A percentile compares a stretch with the other conserved stretches of the same genome.
Conservation (phyloP, 2,113 vertebrate species). For the Cathartes aura region DNA sequence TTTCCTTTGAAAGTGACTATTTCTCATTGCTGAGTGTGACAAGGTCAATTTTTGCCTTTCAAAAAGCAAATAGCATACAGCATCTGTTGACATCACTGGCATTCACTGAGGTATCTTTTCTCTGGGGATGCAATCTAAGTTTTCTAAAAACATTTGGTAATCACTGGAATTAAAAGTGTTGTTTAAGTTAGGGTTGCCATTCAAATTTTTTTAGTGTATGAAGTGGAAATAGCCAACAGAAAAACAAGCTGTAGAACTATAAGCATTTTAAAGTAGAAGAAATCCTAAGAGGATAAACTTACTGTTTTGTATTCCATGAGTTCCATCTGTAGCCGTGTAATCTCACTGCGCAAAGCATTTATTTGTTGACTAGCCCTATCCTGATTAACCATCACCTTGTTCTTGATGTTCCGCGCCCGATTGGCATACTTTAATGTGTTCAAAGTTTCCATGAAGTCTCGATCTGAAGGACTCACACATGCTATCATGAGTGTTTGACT, state of each 20-base stretch:
- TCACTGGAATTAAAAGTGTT: not conserved
- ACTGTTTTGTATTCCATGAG: constrained; percentile 98
- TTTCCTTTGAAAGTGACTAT: not conserved
- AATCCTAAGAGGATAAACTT: constrained; percentile 25
- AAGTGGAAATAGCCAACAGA: not conserved
- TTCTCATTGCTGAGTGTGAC: not conserved
- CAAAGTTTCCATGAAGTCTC: constrained; percentile 98
- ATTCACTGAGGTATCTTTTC: not conserved
- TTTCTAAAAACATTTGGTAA: not conserved
- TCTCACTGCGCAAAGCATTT: constrained; percentile 90
- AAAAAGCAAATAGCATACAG: not conserved
- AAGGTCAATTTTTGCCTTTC: not conserved
- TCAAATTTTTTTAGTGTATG: not conserved
- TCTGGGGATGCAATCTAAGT: not conserved
- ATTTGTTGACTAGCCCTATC: constrained; percentile 97
- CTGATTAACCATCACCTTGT: constrained; percentile 96
- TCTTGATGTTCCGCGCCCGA: constrained; percentile 97
- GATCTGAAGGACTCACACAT: constrained; percentile 95
- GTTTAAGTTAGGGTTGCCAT: not conserved
- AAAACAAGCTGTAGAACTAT: not conserved
- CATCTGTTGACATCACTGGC: not conserved
- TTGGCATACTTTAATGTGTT: constrained; percentile 97
- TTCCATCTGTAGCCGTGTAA: constrained; percentile 95
- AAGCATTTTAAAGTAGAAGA: not conserved
- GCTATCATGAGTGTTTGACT: constrained; percentile 99